phyloP scores from a whole-genome alignment of 2,888 invertebrate genomes.

The Glaucopsyche alexis region DNA sequence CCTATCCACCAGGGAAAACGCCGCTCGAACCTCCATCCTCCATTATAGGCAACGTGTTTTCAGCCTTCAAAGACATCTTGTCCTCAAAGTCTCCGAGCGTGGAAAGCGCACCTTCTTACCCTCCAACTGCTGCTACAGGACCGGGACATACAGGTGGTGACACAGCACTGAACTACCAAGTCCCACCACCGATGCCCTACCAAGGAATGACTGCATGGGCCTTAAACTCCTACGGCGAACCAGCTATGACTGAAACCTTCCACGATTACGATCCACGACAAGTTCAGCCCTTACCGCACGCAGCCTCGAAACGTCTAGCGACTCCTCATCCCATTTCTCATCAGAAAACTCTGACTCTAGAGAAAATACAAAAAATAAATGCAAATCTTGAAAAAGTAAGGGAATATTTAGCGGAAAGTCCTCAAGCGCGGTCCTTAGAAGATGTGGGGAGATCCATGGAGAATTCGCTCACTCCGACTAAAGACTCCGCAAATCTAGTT shows the following conservation, averaged over 20 bases:
- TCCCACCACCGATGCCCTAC: conserved; percentile 51
- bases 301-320: conserved; percentile 55
- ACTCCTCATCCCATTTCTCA: conserved; percentile 41
- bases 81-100: conserved; percentile 34
- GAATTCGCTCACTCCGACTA: conserved; percentile 51
- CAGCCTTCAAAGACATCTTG: conserved; percentile 66
- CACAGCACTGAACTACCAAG: conserved; percentile 47
- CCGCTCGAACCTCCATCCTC: conserved; percentile 66
- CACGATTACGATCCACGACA: conserved; percentile 58
- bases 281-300: conserved; percentile 54
- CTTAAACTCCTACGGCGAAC: conserved; percentile 70
- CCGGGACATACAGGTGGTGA: conserved; percentile 42
- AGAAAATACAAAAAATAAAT: conserved; percentile 69
- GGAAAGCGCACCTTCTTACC: not conserved
- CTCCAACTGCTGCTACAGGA: conserved; percentile 41
- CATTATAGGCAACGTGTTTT: conserved; percentile 64
- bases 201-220: conserved; percentile 51
- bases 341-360: conserved; percentile 57
- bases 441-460: conserved; percentile 54
- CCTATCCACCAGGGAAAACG: conserved; percentile 58
- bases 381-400: conserved; percentile 63
- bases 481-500: conserved; percentile 66
- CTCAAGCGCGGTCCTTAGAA: conserved; percentile 63
- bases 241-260: conserved; percentile 60
- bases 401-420: conserved; percentile 50